phyloP scores from a whole-genome alignment of 2,888 invertebrate species.

The Sialis fuliginosa region DNA sequence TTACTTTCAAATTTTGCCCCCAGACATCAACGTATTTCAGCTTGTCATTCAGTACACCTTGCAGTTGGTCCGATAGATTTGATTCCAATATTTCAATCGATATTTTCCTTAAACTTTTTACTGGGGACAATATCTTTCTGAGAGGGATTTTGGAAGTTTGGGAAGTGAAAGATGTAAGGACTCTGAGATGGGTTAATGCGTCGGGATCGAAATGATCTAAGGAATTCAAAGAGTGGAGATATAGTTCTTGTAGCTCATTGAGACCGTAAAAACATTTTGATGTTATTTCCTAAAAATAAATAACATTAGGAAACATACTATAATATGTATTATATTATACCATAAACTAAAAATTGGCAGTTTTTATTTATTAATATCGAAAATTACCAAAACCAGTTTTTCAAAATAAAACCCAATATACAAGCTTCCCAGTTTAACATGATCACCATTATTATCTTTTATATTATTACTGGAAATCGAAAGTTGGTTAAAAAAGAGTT shows the following conservation, averaged over 20 bases:
- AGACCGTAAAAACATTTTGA: slow-evolving; percentile 54
- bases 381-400: no score
- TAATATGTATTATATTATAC: no score
- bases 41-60: slow-evolving; percentile 60
- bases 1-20: background rate
- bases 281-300: slow-evolving; percentile 37
- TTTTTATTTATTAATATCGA: no score
- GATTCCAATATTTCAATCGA: slow-evolving; percentile 61
- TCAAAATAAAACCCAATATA: no score
- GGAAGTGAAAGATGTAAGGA: slow-evolving; percentile 49
- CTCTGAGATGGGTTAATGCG: slow-evolving; percentile 51
- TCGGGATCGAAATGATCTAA: slow-evolving; percentile 59
- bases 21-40: slow-evolving; percentile 48
- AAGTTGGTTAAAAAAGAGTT: no score
- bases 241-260: slow-evolving; percentile 52
- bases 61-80: slow-evolving; percentile 38
- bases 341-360: no score
- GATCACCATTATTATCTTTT: no score
- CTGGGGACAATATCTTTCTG: slow-evolving; percentile 40
- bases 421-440: no score
- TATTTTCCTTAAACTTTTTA: slow-evolving; percentile 56
- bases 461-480: no score
- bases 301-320: no score
- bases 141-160: slow-evolving; percentile 22
- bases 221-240: slow-evolving; percentile 53